phyloP scores from a whole-genome alignment of 2,113 vertebrate genomes.

The Apistogramma diplotaenia region DNA sequence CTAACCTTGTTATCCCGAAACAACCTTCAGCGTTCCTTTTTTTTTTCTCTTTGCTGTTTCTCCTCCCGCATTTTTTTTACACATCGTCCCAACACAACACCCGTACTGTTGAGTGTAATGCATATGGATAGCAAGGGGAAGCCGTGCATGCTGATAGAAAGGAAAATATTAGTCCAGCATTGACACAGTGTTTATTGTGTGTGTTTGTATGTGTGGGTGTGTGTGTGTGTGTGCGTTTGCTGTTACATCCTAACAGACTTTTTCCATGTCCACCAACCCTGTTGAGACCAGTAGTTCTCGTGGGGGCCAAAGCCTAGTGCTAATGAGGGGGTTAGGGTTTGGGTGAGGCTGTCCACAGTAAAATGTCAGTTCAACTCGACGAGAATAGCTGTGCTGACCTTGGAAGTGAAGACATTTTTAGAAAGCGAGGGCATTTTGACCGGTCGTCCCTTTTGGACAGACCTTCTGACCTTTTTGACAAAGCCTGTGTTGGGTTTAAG shows the following conservation, averaged over 20 bases:
- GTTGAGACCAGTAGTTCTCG: background rate
- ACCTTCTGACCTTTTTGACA: background rate
- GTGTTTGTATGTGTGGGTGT: background rate
- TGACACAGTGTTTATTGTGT: conserved; percentile 36
- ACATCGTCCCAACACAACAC: conserved; percentile 27
- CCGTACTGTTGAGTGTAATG: conserved; percentile 50
- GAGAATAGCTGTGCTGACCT: background rate
- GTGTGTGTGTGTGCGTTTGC: background rate
- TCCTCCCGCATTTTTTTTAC: conserved; percentile 21
- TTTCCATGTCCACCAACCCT: background rate
- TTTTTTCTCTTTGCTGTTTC: conserved; percentile 1
- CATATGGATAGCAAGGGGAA: conserved; percentile 48
- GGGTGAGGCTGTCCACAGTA: background rate
- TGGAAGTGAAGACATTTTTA: background rate
- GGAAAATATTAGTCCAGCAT: conserved; percentile 55
- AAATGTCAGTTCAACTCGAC: background rate
- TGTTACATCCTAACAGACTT: background rate
- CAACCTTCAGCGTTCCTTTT: background rate
- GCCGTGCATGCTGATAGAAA: conserved; percentile 48
- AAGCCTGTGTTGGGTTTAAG: background rate
- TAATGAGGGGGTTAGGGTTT: background rate
- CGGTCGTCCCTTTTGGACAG: background rate
- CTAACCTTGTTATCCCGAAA: background rate
- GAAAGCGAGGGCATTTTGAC: background rate
- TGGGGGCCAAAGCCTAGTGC: background rate